phyloP scores from a whole-genome alignment of 1,140 invertebrate genomes.

The Plectus sambesii region DNA sequence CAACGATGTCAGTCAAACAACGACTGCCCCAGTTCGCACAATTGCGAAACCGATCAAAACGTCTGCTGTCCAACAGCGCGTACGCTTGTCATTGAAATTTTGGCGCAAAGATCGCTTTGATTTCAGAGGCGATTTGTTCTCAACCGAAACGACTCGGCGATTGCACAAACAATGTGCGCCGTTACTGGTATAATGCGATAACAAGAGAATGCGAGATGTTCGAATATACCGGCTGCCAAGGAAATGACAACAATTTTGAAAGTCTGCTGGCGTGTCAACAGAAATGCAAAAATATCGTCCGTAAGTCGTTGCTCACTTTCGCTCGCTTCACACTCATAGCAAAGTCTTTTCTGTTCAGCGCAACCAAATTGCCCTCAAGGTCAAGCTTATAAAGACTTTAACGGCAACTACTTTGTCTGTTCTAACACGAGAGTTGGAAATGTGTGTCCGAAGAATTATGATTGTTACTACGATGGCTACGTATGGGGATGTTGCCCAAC shows the following conservation, averaged over 20 bases:
- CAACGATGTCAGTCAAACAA: slow-evolving; percentile 35
- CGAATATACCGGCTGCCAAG: slow-evolving; percentile 40
- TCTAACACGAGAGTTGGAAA: slow-evolving; percentile 27
- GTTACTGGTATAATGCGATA: slow-evolving; percentile 43
- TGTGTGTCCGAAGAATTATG: slow-evolving; percentile 27
- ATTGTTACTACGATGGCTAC: slow-evolving; percentile 28
- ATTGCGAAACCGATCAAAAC: slow-evolving; percentile 36
- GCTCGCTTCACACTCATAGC: no score
- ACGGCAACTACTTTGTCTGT: slow-evolving; percentile 34
- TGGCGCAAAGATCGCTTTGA: not conserved
- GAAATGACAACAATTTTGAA: slow-evolving; percentile 44
- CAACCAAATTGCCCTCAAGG: slow-evolving; percentile 42
- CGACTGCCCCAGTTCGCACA: slow-evolving; percentile 36
- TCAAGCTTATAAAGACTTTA: slow-evolving; percentile 32
- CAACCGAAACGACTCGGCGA: slow-evolving; percentile 43
- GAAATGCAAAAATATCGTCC: slow-evolving; percentile 38
- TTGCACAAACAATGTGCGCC: slow-evolving; percentile 35
- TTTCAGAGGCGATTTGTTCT: slow-evolving; percentile 40
- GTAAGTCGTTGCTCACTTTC: slow-evolving; percentile 17
- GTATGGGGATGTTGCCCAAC: slow-evolving; percentile 29
- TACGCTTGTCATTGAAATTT: slow-evolving; percentile 14
- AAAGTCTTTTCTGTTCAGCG: slow-evolving; percentile 23
- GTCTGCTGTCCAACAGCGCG: slow-evolving; percentile 43
- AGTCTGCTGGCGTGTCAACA: slow-evolving; percentile 36
- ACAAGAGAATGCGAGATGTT: slow-evolving; percentile 39